Conservation (phyloP, 2,797 vertebrate species). For the Clarias pachynema region DNA sequence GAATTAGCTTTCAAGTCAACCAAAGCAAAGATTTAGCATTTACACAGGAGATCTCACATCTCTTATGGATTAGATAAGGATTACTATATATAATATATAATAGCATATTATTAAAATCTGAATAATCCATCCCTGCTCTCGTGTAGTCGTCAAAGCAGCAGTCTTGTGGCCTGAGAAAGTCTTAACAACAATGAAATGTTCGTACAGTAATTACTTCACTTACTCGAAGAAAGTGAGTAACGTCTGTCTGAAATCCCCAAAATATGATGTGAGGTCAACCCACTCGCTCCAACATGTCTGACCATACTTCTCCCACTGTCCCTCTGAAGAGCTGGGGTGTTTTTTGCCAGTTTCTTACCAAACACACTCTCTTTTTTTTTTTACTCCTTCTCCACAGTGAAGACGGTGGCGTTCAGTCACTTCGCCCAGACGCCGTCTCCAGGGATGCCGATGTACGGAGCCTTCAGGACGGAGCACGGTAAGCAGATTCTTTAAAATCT, state of each 20-base stretch:
- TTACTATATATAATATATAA: neutral
- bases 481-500: conserved; percentile 47
- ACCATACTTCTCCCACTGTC: neutral
- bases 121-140: too few species aligned
- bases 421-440: conserved; percentile 67
- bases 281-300: neutral
- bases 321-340: neutral
- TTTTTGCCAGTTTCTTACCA: neutral
- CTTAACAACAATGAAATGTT: neutral
- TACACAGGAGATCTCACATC: neutral
- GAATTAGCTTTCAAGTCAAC: neutral
- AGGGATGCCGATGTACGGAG: conserved; percentile 65
- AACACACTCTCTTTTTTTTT: conserved; percentile 10
- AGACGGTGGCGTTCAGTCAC: conserved; percentile 69
- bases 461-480: conserved; percentile 77
- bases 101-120: too few species aligned
- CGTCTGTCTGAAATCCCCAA: neutral
- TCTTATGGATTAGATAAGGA: neutral
- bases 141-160: neutral
- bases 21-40: neutral
- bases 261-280: neutral
- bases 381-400: conserved; percentile 70
- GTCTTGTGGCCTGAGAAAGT: neutral
- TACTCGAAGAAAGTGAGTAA: neutral
- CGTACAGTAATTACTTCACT: neutral